A percentile compares a stretch with the other conserved stretches of the same genome.
phyloP scores from a whole-genome alignment of 1,140 invertebrate genomes.

The Adoxophyes honmai region DNA sequence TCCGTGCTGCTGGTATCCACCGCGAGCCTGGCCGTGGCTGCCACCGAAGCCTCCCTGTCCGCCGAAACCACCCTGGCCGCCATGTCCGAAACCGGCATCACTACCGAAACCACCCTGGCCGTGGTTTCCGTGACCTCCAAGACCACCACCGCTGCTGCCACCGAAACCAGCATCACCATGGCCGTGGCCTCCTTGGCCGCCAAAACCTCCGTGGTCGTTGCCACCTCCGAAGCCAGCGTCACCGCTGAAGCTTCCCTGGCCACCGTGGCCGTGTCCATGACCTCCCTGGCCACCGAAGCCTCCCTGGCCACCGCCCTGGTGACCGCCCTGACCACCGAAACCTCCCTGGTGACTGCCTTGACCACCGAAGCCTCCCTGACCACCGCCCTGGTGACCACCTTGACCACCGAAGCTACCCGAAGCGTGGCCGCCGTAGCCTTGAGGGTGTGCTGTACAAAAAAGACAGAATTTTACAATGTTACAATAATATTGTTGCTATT shows the following conservation, averaged over 20 bases:
- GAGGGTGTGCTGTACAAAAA: slow-evolving; percentile 5
- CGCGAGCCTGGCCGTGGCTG: slow-evolving; percentile 17
- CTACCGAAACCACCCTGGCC: neutral
- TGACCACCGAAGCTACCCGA: slow-evolving; percentile 9
- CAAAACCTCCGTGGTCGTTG: slow-evolving; percentile 15
- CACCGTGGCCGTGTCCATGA: slow-evolving; percentile 1
- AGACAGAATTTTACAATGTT: too few relatives aligned
- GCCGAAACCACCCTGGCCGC: neutral
- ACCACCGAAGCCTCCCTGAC: neutral
- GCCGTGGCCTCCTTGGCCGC: slow-evolving; percentile 18
- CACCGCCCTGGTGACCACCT: neutral
- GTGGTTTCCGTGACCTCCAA: neutral
- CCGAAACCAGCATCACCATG: neutral
- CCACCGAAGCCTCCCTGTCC: neutral
- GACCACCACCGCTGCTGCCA: neutral
- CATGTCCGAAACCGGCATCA: neutral
- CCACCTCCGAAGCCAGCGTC: neutral
- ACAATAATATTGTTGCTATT: too few relatives aligned
- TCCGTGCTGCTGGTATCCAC: slow-evolving; percentile 34
- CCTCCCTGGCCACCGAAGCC: neutral
- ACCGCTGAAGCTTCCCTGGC: slow-evolving; percentile 5
- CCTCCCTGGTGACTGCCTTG: neutral
- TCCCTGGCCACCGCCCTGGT: too few relatives aligned
- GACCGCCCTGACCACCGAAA: neutral
- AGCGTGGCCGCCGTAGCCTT: slow-evolving; percentile 13